These are phyloP conservation scores for Megalops atlanticus DNA, from an alignment of 2,113 vertebrate genomes.

Conservation along the genomic window DNA sequence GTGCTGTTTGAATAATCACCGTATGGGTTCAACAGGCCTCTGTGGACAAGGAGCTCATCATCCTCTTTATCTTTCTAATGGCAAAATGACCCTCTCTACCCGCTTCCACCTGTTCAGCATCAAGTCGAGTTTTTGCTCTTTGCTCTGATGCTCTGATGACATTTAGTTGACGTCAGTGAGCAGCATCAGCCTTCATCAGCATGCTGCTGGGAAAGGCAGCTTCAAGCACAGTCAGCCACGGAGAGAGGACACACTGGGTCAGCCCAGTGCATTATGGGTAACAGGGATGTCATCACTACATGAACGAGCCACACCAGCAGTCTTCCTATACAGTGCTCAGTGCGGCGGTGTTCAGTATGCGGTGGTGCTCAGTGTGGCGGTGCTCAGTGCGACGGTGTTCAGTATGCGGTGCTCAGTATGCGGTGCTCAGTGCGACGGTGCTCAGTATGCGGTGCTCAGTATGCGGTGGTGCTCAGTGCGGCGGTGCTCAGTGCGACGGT, in stretches of 20 bases:
- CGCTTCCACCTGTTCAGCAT: not conserved
- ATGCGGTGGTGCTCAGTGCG: too few relatives aligned
- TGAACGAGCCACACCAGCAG: not conserved
- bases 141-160: not conserved
- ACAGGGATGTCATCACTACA: not conserved
- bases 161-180: not conserved
- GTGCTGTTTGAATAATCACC: not conserved
- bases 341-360: too few relatives aligned
- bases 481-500: too few relatives aligned
- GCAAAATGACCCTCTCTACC: not conserved
- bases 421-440: too few relatives aligned
- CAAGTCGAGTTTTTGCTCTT: slow-evolving; percentile 17
- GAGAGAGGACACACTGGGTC: not conserved
- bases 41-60: not conserved
- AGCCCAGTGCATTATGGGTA: not conserved
- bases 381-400: too few relatives aligned
- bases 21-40: slow-evolving; percentile 4
- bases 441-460: too few relatives aligned
- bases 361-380: too few relatives aligned
- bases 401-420: too few relatives aligned
- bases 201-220: not conserved
- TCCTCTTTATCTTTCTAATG: not conserved
- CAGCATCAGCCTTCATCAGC: not conserved
- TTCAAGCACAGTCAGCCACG: not conserved
- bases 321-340: not conserved